Percentiles rank a stretch among this genome's conserved stretches.
These are phyloP conservation scores for Gnathonemus echidnorhynchus DNA, from an alignment of 2,113 vertebrate species.

Conservation along the genomic window DNA sequence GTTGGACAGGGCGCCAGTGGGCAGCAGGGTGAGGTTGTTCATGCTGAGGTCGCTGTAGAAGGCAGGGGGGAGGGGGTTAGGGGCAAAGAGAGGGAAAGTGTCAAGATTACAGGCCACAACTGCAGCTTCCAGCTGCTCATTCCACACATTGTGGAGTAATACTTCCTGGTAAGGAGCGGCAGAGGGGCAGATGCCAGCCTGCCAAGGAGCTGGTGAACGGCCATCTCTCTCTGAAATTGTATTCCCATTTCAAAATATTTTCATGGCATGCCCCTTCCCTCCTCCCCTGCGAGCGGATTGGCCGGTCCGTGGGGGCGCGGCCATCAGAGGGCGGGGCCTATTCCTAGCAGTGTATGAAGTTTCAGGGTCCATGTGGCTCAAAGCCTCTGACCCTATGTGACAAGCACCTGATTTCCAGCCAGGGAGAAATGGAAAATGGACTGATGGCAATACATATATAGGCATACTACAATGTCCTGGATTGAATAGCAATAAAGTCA, in stretches of 20 bases:
- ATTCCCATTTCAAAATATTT: conserved; percentile 21
- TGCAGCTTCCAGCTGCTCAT: conserved; percentile 52
- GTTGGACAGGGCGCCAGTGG: conserved; percentile 62
- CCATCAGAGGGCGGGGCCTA: neutral
- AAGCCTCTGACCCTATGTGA: neutral
- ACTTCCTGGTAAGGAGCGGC: conserved; percentile 30
- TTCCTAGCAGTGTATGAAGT: conserved; percentile 4
- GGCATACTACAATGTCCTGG: neutral
- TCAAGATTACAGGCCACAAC: conserved; percentile 45
- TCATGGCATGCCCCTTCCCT: neutral
- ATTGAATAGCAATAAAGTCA: neutral
- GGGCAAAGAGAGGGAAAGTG: conserved; percentile 51
- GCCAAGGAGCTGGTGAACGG: conserved; percentile 42
- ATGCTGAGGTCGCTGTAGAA: conserved; percentile 85
- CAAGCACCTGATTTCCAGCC: neutral
- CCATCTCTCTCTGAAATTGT: conserved; percentile 35
- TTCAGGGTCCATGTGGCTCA: neutral
- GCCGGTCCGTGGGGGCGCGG: neutral
- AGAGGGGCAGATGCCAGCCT: conserved; percentile 39
- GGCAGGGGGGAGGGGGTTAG: conserved; percentile 10
- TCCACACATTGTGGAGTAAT: conserved; percentile 51
- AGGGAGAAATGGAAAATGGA: neutral
- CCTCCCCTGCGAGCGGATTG: neutral
- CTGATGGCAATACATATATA: neutral
- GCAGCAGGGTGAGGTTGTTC: conserved; percentile 83